A percentile compares a stretch with the other conserved stretches of the same genome.
Conservation (phyloP, 2,888 invertebrate species). For the Sisyra terminalis region DNA sequence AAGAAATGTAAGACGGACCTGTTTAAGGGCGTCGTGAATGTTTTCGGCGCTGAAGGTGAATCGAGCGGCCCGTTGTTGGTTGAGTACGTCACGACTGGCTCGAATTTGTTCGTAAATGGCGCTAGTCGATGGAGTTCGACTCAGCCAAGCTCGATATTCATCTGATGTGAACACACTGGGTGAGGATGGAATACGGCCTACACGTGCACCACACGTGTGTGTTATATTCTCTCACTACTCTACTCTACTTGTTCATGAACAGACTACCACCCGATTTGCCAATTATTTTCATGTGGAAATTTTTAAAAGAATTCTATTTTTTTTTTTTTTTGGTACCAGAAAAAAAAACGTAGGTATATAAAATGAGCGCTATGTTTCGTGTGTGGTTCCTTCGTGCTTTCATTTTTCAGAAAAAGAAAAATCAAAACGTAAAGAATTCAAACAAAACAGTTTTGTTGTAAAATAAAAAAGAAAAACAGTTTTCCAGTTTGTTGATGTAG, state of each 20-base stretch:
- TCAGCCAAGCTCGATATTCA: conserved; percentile 86
- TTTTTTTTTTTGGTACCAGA: no score
- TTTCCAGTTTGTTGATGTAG: no score
- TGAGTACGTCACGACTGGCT: conserved; percentile 54
- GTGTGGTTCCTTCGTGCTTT: no score
- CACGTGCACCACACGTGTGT: conserved; percentile 18
- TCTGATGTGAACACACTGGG: conserved; percentile 66
- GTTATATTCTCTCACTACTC: conserved; percentile 19
- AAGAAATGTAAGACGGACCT: conserved; percentile 39
- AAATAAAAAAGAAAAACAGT: no score
- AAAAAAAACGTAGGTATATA: no score
- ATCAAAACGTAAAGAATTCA: no score
- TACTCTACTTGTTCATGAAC: conserved; percentile 18
- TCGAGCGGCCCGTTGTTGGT: conserved; percentile 52
- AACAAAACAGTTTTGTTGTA: no score
- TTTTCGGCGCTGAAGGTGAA: conserved; percentile 87
- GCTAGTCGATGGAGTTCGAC: conserved; percentile 77
- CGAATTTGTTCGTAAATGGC: conserved; percentile 85
- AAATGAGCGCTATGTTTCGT: no score
- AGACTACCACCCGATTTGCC: conserved; percentile 4
- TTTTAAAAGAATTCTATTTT: no score
- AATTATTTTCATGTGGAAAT: background rate
- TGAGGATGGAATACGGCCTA: conserved; percentile 32
- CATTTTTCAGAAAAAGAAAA: no score
- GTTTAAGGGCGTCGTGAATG: conserved; percentile 68